Evolutionary conservation across 1,140 invertebrate genomes (phyloP).

Genomic region (Colletes latitarsis): DNA sequence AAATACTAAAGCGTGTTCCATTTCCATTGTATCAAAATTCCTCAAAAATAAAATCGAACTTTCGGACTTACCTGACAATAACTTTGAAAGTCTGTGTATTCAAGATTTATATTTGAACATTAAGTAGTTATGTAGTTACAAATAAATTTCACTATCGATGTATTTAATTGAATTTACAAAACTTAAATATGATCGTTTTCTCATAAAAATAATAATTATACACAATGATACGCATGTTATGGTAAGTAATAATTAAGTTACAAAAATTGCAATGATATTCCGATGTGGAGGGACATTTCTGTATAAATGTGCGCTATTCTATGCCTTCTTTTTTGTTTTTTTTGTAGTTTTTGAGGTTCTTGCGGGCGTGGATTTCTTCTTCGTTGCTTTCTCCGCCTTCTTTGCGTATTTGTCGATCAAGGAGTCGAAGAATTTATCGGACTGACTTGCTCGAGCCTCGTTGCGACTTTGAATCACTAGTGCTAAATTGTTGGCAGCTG

Average conservation of each 20-base stretch:
- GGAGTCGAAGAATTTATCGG: constrained; percentile 77
- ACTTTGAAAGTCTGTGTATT: neutral
- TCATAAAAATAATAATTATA: neutral
- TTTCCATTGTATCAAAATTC: too few species aligned
- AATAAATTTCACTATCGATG: neutral
- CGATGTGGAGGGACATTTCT: neutral
- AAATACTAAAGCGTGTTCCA: too few species aligned
- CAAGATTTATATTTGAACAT: constrained; percentile 13
- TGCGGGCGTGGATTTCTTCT: constrained; percentile 47
- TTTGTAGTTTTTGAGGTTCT: constrained; percentile 49
- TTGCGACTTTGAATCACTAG: constrained; percentile 76
- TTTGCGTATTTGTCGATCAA: constrained; percentile 78
- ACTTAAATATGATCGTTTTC: constrained; percentile 8
- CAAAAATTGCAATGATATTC: constrained; percentile 36
- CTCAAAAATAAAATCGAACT: too few species aligned
- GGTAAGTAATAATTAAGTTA: constrained; percentile 39
- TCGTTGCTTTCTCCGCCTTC: constrained; percentile 67
- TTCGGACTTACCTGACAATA: neutral
- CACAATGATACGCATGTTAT: neutral
- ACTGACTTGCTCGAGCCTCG: constrained; percentile 66
- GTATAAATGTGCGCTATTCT: constrained; percentile 20
- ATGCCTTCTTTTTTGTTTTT: constrained; percentile 70
- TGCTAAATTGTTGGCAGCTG: constrained; percentile 67
- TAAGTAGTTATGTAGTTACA: constrained; percentile 5
- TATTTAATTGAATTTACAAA: constrained; percentile 23